These are phyloP conservation scores for Odocoileus hemionus DNA, from an alignment of 2,113 vertebrate species.

Conservation along the genomic window DNA sequence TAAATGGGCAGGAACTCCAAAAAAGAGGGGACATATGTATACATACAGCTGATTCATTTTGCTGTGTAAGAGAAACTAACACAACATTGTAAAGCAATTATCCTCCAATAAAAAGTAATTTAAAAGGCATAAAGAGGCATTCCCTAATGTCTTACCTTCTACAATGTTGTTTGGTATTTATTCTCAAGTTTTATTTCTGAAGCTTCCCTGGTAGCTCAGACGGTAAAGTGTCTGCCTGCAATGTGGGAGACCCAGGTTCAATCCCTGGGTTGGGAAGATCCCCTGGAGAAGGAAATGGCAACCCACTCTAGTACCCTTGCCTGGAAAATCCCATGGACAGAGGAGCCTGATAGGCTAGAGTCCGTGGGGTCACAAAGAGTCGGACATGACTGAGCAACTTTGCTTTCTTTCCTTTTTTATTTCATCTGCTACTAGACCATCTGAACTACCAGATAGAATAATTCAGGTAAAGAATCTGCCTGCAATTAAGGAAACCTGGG, in stretches of 20 bases:
- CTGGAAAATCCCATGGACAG: neutral
- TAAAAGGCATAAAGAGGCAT: neutral
- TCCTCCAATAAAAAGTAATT: neutral
- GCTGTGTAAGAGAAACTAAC: neutral
- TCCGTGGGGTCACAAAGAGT: neutral
- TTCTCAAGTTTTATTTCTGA: neutral
- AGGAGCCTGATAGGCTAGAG: neutral
- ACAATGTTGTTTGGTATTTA: neutral
- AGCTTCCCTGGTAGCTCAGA: neutral
- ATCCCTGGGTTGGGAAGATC: neutral
- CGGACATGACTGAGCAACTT: accelerated
- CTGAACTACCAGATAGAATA: neutral
- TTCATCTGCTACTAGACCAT: neutral
- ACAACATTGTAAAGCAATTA: neutral
- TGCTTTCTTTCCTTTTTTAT: neutral
- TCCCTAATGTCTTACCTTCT: neutral
- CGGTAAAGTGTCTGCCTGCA: neutral
- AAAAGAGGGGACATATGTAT: neutral
- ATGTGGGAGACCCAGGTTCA: neutral
- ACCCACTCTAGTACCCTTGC: neutral
- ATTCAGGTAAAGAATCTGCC: neutral
- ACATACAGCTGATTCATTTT: neutral
- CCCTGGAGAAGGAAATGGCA: neutral
- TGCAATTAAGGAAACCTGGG: neutral
- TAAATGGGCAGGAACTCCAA: neutral